Evolutionary conservation across 2,888 invertebrate genomes (phyloP), one percentile per base, ranked within the genome.

Genomic region (Diadegma fenestrale): DNA sequence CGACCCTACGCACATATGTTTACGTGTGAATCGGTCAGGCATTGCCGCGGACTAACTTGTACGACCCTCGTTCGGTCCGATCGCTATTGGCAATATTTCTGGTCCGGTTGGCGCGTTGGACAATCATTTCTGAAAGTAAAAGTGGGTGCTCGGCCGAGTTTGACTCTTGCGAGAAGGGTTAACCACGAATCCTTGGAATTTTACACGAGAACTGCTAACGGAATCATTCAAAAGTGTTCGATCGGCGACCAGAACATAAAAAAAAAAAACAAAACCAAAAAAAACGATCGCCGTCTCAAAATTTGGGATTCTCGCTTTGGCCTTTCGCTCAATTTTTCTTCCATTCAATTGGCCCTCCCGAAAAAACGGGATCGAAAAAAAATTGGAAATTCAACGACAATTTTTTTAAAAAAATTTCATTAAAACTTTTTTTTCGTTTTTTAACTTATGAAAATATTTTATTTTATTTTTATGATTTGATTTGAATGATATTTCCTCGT

Each of bases 51-150:
- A 30, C 63, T 43, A 33, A 5, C 51, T 41, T n/a, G 26, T 26
- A 14, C 19, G 63, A 45, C 30, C 48, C 33, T 61, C 71, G 69
- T 71, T 79, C 45, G 64, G 45, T 80, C 64, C 80, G 72, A 72
- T 63, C 54, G 82, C 82, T 66, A 76, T 30, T 68, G 54, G 78
- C 72, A 78, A 68, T 54, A 72, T 69, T 63, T 37, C 80, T 82
- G 66, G 85, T 77, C 76, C 76, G 80, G 80, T 85, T 80, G 22
- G 66, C 58, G 66, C 58, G 76, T 45, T 77, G 87, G 87, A 88
- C 87, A 90, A 89, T 89, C 88, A 88, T 86, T 88, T 86, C 82
- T 88, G 90, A 91, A 91, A 91, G 91, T 91, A 91, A 91, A 91
- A 91, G 91, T 91, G 88, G 87, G 87, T 87, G 89, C 88, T 87